A percentile compares a stretch with the other conserved stretches of the same genome.
Evolutionary conservation across 2,888 invertebrate genomes (phyloP).

Genomic region (Congeria kusceri): DNA sequence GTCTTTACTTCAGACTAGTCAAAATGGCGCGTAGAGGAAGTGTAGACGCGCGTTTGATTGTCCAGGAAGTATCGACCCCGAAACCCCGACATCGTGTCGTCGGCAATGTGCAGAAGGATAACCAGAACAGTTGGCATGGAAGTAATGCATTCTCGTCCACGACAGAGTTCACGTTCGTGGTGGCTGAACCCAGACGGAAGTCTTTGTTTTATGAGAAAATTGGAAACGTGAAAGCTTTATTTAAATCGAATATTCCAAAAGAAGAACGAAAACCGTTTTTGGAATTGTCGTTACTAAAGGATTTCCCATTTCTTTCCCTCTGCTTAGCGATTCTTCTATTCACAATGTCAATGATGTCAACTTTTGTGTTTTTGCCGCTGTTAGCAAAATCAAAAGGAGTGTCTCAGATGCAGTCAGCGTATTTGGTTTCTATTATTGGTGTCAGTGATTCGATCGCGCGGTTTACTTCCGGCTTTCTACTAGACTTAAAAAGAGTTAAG

Average conservation of each 20-base stretch:
- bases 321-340: slow-evolving; percentile 67
- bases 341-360: slow-evolving; percentile 69
- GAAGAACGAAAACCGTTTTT: slow-evolving; percentile 52
- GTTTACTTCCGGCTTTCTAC: slow-evolving; percentile 86
- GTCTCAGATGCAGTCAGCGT: slow-evolving; percentile 86
- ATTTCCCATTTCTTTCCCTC: slow-evolving; percentile 65
- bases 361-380: slow-evolving; percentile 72
- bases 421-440: slow-evolving; percentile 94
- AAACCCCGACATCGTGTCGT: slow-evolving; percentile 29
- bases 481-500: slow-evolving; percentile 70
- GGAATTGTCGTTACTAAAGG: slow-evolving; percentile 65
- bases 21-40: slow-evolving; percentile 54
- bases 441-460: slow-evolving; percentile 96
- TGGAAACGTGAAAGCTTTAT: slow-evolving; percentile 37
- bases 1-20: slow-evolving; percentile 33
- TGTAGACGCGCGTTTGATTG: slow-evolving; percentile 41
- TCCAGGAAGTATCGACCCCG: slow-evolving; percentile 19
- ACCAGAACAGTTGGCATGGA: slow-evolving; percentile 47
- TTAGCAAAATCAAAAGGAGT: slow-evolving; percentile 68
- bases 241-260: slow-evolving; percentile 30
- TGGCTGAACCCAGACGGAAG: slow-evolving; percentile 48
- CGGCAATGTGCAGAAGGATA: slow-evolving; percentile 11
- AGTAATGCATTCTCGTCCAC: slow-evolving; percentile 56
- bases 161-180: slow-evolving; percentile 56
- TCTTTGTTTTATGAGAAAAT: slow-evolving; percentile 58